Base-by-base conservation (phyloP, 2,888 invertebrate genomes). In the Chymomyza caudatula region DNA sequence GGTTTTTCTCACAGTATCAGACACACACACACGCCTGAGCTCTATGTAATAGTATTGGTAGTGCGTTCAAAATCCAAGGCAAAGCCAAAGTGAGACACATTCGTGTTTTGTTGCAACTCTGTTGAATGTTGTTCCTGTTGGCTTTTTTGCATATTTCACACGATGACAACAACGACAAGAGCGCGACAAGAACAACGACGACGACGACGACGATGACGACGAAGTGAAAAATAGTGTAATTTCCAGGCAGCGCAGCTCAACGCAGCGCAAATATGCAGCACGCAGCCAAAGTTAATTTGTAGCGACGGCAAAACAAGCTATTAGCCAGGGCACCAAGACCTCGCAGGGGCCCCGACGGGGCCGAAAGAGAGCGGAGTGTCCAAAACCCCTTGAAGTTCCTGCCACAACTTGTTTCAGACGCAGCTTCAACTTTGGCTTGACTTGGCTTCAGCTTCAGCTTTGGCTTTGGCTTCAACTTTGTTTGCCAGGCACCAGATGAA, bases 201-300 rank as follows among this genome's bases (percentile, higher is more conserved):
- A 25, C n/a, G 53, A 23, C 15, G 22, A 2, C 2, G 22, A n/a
- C 4, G 53, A 22, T 23, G 53, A 53, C 25, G 73, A 65, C 80
- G 80, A 75, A 83, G 83, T 83, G 85, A 85, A 85, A 80, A 82
- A 76, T 82, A 76, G 78, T 76, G 79, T 76, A 78, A 78, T 82
- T 78, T 78, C 69, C 79, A 69, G 76, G 64, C 43, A 47, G 58
- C 47, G 11, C 4, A 17, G 15, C 29, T 2, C 23, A 23, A n/a
- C 47, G n/a, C 15, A 67, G 74, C 76, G 76, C 74, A 73, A 71
- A 83, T 69, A 78, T 78, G 83, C 83, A 77, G 68, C 69, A 77
- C 77, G 77, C 76, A 80, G 80, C 83, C 77, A 80, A 82, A 84
- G 84, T 82, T 84, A 82, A 82, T 82, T 82, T 83, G 82, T 79